Percentiles rank a stretch among this genome's conserved stretches.
Evolutionary conservation across 2,113 vertebrate species (phyloP).

Genomic region (Heterotis niloticus): DNA sequence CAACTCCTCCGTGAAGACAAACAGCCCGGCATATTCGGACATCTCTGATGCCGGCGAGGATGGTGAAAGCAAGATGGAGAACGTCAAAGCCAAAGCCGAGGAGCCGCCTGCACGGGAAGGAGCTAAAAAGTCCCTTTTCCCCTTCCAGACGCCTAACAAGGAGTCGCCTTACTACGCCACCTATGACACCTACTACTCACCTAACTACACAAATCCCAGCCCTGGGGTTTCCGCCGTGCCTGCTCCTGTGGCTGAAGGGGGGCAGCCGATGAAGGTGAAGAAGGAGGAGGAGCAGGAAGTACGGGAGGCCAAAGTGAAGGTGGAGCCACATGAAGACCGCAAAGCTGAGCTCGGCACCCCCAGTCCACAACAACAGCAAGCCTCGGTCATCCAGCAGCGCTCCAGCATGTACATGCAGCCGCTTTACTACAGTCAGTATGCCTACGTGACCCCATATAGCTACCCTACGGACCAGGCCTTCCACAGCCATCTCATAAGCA

Average conservation of each 20-base stretch:
- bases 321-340: slow-evolving; percentile 83
- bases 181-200: slow-evolving; percentile 92
- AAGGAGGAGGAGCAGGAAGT: slow-evolving; percentile 78
- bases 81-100: slow-evolving; percentile 75
- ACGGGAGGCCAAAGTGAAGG: slow-evolving; percentile 78
- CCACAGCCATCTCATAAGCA: slow-evolving; percentile 88
- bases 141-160: slow-evolving; percentile 79
- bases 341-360: slow-evolving; percentile 71
- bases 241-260: slow-evolving; percentile 60
- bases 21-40: slow-evolving; percentile 94
- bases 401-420: slow-evolving; percentile 98
- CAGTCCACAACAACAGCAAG: slow-evolving; percentile 58
- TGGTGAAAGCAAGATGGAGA: slow-evolving; percentile 85
- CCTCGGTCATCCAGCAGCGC: slow-evolving; percentile 93
- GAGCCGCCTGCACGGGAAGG: slow-evolving; percentile 85
- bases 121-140: slow-evolving; percentile 90
- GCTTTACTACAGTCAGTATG: slow-evolving; percentile 95
- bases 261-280: slow-evolving; percentile 80
- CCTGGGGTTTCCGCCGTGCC: slow-evolving; percentile 71
- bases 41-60: slow-evolving; percentile 97
- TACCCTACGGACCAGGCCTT: slow-evolving; percentile 89
- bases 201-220: slow-evolving; percentile 86
- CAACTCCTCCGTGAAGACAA: slow-evolving; percentile 89
- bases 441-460: slow-evolving; percentile 81
- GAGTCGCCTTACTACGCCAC: slow-evolving; percentile 87